phyloP scores from a whole-genome alignment of 2,797 vertebrate genomes.

The Euthynnus affinis region DNA sequence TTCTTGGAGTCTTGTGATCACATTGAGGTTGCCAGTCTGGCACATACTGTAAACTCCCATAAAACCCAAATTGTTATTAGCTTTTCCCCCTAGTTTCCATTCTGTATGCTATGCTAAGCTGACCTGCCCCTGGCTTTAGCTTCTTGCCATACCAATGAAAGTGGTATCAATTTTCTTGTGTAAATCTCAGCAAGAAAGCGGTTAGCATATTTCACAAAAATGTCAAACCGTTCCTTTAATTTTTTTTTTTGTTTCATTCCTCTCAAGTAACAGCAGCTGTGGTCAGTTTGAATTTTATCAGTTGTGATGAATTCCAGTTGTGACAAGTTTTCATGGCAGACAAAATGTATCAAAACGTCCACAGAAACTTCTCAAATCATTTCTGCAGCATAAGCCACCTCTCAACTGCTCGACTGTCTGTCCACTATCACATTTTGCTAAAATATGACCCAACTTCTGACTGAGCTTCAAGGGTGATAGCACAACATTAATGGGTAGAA shows the following conservation, averaged over 20 bases:
- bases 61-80: not conserved
- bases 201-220: not conserved
- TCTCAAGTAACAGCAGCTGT: constrained; percentile 15
- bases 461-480: constrained; percentile 1
- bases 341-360: constrained; percentile 8
- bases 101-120: constrained; percentile 1
- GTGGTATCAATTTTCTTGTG: not conserved
- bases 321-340: not conserved
- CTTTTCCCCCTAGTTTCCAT: not conserved
- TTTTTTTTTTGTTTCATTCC: constrained; percentile 5
- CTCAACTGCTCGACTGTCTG: constrained; percentile 3
- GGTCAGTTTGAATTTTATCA: constrained; percentile 14
- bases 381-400: constrained; percentile 7
- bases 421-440: constrained; percentile 6
- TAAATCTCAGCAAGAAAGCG: not conserved
- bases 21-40: no score
- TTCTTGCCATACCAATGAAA: not conserved
- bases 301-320: not conserved
- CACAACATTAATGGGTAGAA: not conserved
- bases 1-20: not conserved
- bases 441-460: constrained; percentile 12
- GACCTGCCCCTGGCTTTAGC: not conserved
- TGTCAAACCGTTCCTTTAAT: not conserved
- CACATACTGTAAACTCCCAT: not conserved
- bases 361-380: constrained; percentile 5